Conservation (phyloP, 2,113 vertebrate species). For the Lepisosteus oculatus region DNA sequence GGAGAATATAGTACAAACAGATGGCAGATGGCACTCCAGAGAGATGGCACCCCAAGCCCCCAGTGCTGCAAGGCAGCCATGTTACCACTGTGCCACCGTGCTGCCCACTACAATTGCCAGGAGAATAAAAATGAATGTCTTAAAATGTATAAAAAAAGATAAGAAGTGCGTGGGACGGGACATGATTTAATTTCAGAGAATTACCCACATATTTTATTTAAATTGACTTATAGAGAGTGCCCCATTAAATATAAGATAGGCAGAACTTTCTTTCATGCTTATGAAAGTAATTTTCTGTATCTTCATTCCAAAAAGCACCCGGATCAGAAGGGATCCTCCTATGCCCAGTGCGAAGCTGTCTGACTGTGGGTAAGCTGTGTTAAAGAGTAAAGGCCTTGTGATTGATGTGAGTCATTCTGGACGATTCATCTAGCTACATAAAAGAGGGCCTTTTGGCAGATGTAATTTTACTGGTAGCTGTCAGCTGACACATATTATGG, state of each 20-base stretch:
- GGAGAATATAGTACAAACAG: too few relatives aligned
- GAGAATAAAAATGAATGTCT: too few relatives aligned
- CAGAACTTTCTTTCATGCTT: background rate
- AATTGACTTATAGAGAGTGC: background rate
- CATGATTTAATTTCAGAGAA: background rate
- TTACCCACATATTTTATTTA: background rate
- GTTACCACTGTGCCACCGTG: too few relatives aligned
- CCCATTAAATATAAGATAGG: too few relatives aligned
- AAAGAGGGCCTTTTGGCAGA: background rate
- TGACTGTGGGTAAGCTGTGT: background rate
- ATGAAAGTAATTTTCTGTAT: background rate
- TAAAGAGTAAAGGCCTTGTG: background rate
- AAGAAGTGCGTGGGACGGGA: too few relatives aligned
- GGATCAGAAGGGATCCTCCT: background rate
- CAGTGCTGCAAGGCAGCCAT: too few relatives aligned
- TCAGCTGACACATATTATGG: slow-evolving; percentile 28
- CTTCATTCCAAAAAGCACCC: background rate
- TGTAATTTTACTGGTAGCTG: slow-evolving; percentile 1
- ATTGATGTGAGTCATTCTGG: slow-evolving; percentile 13
- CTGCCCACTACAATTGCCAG: too few relatives aligned
- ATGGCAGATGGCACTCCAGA: too few relatives aligned
- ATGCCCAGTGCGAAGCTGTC: background rate
- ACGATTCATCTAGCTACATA: slow-evolving; percentile 5
- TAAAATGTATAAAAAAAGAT: too few relatives aligned
- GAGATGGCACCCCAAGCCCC: too few relatives aligned